Evolutionary conservation across 2,888 invertebrate genomes (phyloP).

Genomic region (Periphyllus acericola): DNA sequence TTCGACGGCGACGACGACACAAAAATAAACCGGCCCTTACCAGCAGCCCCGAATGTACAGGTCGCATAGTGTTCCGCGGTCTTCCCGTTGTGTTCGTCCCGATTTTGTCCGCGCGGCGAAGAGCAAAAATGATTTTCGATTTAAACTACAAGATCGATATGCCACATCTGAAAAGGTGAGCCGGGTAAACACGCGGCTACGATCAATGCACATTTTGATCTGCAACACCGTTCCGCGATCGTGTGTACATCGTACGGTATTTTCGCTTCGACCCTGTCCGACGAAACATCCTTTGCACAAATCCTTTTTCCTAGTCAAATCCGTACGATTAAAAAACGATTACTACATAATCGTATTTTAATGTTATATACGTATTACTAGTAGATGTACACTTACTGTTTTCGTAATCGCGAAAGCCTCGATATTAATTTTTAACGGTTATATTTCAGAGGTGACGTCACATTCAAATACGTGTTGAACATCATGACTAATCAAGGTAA

Average conservation of each 20-base stretch:
- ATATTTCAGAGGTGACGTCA: slow-evolving; percentile 57
- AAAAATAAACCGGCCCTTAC: background rate
- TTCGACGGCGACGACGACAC: background rate
- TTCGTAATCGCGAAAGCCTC: background rate
- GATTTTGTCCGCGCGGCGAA: too few relatives aligned
- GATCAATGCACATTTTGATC: background rate
- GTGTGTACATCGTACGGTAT: background rate
- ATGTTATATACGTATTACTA: background rate
- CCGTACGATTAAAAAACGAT: background rate
- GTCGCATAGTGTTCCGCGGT: background rate
- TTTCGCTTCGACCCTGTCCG: too few relatives aligned
- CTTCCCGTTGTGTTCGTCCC: background rate
- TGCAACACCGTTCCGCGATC: background rate
- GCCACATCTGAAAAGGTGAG: slow-evolving; percentile 37
- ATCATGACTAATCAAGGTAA: slow-evolving; percentile 61
- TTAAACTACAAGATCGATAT: slow-evolving; percentile 34
- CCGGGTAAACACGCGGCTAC: background rate
- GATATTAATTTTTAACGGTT: background rate
- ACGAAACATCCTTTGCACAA: background rate
- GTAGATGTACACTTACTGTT: background rate
- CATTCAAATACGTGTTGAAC: slow-evolving; percentile 48
- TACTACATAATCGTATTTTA: too few relatives aligned
- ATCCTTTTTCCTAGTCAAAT: background rate
- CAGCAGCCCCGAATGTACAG: background rate
- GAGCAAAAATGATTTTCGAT: slow-evolving; percentile 44